Evolutionary conservation across 2,888 invertebrate species (phyloP).

Genomic region (Coecobrya sp.): DNA sequence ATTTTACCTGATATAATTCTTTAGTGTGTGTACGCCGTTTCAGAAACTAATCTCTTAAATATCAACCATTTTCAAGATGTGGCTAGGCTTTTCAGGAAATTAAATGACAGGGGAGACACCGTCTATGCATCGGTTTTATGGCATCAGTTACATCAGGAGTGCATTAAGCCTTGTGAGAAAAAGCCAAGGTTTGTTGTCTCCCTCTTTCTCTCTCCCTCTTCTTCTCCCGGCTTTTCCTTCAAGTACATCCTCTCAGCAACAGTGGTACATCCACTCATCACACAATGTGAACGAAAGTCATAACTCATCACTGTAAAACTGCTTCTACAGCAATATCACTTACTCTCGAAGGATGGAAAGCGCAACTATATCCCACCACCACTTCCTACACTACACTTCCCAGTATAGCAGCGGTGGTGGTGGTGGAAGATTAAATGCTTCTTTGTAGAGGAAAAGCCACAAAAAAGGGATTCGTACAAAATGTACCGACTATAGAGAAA

Average conservation of each 20-base stretch:
- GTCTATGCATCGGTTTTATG: conserved; percentile 70
- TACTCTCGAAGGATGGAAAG: conserved; percentile 29
- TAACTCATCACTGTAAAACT: conserved; percentile 78
- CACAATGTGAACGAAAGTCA: conserved; percentile 73
- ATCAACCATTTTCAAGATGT: conserved; percentile 66
- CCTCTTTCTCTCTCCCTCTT: neutral
- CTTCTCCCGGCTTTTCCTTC: conserved; percentile 10
- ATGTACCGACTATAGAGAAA: conserved; percentile 26
- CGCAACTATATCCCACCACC: neutral
- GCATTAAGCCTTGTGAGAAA: conserved; percentile 65
- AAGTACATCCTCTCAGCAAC: conserved; percentile 56
- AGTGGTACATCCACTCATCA: conserved; percentile 65
- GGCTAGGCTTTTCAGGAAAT: conserved; percentile 73
- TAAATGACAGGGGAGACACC: conserved; percentile 74
- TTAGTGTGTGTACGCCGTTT: conserved; percentile 15
- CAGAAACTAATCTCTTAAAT: conserved; percentile 73
- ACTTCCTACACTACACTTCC: neutral
- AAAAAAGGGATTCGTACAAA: conserved; percentile 62
- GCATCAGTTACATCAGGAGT: conserved; percentile 73
- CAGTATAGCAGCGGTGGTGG: neutral
- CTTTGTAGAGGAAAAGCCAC: conserved; percentile 25
- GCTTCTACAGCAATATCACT: conserved; percentile 72
- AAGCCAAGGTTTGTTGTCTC: conserved; percentile 17
- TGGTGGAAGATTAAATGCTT: conserved; percentile 56
- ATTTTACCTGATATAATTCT: conserved; percentile 62